Conservation (phyloP, 2,888 invertebrate genomes). For the Phanerotoma sp. region DNA sequence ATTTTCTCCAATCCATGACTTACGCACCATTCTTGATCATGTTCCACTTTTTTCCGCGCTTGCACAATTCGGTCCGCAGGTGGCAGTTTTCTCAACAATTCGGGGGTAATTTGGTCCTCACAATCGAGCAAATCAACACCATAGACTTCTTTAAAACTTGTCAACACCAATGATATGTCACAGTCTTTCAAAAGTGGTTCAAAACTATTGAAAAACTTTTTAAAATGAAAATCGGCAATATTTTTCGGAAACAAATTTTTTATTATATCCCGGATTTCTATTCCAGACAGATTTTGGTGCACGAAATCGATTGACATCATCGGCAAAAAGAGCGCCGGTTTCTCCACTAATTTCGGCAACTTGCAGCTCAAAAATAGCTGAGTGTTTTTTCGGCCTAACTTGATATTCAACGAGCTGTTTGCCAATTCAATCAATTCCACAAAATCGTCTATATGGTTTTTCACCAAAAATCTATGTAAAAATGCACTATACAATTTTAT, state of each 20-base stretch:
- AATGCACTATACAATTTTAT: too few species aligned
- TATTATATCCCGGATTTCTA: neutral
- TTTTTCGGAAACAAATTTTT: neutral
- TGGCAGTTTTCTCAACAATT: conserved; percentile 38
- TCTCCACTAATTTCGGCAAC: neutral
- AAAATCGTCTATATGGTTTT: neutral
- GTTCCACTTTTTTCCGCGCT: conserved; percentile 38
- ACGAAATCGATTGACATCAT: neutral
- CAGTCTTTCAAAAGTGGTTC: conserved; percentile 35
- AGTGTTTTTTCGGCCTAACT: conserved; percentile 27
- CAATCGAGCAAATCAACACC: conserved; percentile 31
- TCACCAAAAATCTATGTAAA: neutral
- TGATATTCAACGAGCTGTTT: conserved; percentile 35
- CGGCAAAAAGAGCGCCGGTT: neutral
- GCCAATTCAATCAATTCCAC: conserved; percentile 28
- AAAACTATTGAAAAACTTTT: conserved; percentile 28
- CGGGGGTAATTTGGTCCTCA: conserved; percentile 24
- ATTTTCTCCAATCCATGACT: conserved; percentile 42
- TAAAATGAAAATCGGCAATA: neutral
- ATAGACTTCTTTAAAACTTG: conserved; percentile 40
- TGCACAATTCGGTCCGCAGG: conserved; percentile 37
- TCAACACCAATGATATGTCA: conserved; percentile 31
- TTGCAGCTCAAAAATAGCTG: conserved; percentile 29
- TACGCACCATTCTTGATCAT: conserved; percentile 3
- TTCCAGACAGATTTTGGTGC: neutral